Conservation (phyloP, 2,797 vertebrate species). For the Micropoecilia bifurca region DNA sequence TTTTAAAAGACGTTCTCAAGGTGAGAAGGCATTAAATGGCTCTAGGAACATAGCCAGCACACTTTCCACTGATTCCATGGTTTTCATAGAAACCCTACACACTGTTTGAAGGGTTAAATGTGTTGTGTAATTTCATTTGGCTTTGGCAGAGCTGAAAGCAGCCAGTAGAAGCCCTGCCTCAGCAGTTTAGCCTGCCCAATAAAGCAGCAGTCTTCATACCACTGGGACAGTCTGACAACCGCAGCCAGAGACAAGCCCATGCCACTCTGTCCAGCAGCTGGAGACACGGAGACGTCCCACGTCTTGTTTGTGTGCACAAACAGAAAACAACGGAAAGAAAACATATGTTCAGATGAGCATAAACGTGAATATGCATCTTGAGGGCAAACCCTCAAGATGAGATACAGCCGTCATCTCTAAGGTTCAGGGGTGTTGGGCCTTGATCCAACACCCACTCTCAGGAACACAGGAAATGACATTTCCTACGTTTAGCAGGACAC, state of each 20-base stretch:
- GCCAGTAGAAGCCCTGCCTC: constrained; percentile 81
- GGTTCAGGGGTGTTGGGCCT: constrained; percentile 66
- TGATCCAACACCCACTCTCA: constrained; percentile 72
- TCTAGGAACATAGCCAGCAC: neutral
- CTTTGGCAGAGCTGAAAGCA: constrained; percentile 71
- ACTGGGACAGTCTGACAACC: constrained; percentile 77
- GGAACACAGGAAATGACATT: constrained; percentile 87
- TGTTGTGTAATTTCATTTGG: constrained; percentile 80
- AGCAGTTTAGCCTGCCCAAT: constrained; percentile 82
- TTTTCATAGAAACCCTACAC: constrained; percentile 35
- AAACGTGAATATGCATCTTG: constrained; percentile 13
- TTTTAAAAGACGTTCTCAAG: neutral
- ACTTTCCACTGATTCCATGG: constrained; percentile 25
- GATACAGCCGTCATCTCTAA: constrained; percentile 45
- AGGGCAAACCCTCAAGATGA: constrained; percentile 33
- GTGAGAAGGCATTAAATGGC: constrained; percentile 9
- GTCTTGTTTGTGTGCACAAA: constrained; percentile 13
- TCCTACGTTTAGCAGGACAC: constrained; percentile 80
- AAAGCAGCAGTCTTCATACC: constrained; percentile 83
- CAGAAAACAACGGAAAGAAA: constrained; percentile 14
- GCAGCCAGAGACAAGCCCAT: constrained; percentile 75
- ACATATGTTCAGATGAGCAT: constrained; percentile 17
- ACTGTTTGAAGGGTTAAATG: constrained; percentile 68
- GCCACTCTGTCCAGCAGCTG: constrained; percentile 71
- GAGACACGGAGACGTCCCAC: constrained; percentile 67